Percentiles rank a stretch among this genome's conserved stretches.
Conservation (phyloP, 2,888 invertebrate species). For the Yponomeuta malinellus region DNA sequence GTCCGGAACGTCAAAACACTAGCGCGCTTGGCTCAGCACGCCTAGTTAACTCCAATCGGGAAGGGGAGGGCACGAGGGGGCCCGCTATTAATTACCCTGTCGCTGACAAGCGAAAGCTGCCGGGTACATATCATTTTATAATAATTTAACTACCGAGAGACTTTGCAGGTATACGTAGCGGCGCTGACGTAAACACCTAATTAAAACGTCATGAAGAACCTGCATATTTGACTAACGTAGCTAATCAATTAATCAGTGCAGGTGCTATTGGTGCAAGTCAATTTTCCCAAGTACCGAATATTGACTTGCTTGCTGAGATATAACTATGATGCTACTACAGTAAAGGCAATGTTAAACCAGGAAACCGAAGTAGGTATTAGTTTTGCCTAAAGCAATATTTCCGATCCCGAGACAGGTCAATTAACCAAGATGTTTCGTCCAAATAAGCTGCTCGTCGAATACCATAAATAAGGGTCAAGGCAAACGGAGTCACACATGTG, state of each 20-base stretch:
- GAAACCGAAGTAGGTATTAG: background rate
- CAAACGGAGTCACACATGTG: slow-evolving; percentile 29
- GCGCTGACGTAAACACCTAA: background rate
- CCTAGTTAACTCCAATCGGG: slow-evolving; percentile 59
- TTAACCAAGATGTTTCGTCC: background rate
- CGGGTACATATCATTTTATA: slow-evolving; percentile 49
- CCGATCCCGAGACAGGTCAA: slow-evolving; percentile 1
- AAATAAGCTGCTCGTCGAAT: slow-evolving; percentile 9
- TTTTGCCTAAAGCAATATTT: background rate
- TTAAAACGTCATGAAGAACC: background rate
- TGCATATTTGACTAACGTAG: background rate
- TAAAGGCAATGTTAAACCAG: background rate
- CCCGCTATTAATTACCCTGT: slow-evolving; percentile 69
- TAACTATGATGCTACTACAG: slow-evolving; percentile 8
- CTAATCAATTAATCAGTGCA: background rate
- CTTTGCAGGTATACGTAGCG: background rate
- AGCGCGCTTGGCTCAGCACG: slow-evolving; percentile 42
- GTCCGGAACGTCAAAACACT: slow-evolving; percentile 50
- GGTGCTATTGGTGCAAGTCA: background rate
- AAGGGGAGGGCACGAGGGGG: slow-evolving; percentile 35
- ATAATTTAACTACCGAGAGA: slow-evolving; percentile 43
- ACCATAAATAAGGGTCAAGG: slow-evolving; percentile 28
- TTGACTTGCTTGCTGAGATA: background rate
- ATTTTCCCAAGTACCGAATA: background rate
- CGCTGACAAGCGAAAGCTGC: slow-evolving; percentile 58